Percentiles rank a stretch among this genome's conserved stretches.
These are phyloP conservation scores for Amiota communis DNA, from an alignment of 2,888 invertebrate genomes.

Conservation along the genomic window DNA sequence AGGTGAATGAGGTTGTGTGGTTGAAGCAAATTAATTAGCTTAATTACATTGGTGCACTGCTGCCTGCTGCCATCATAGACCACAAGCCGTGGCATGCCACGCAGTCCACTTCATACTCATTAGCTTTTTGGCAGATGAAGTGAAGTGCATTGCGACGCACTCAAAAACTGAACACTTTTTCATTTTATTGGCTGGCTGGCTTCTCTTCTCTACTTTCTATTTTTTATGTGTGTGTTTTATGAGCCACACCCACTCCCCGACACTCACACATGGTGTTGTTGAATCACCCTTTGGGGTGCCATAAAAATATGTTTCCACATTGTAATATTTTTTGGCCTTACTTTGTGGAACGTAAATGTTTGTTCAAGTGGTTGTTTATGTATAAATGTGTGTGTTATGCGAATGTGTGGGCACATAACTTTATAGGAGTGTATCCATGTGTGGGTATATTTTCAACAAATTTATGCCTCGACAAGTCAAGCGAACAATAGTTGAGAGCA, in stretches of 20 bases:
- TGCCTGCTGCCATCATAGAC: not conserved
- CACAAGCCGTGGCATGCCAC: not conserved
- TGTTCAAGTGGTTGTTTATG: constrained; percentile 21
- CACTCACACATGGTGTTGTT: constrained; percentile 8
- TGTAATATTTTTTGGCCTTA: constrained; percentile 28
- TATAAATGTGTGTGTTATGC: constrained; percentile 23
- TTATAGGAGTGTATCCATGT: constrained; percentile 14
- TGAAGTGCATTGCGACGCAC: constrained; percentile 7
- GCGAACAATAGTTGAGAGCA: constrained; percentile 45
- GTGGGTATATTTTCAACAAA: constrained; percentile 43
- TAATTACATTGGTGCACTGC: constrained; percentile 44
- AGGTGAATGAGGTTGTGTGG: not conserved
- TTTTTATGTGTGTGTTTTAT: not conserved
- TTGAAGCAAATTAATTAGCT: constrained; percentile 60
- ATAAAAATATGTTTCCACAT: constrained; percentile 61
- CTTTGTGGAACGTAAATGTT: constrained; percentile 31
- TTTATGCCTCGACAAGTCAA: constrained; percentile 48
- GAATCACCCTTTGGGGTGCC: constrained; percentile 61
- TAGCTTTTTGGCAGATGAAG: constrained; percentile 29
- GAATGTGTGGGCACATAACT: constrained; percentile 19
- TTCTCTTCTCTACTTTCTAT: not conserved
- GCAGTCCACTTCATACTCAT: constrained; percentile 16
- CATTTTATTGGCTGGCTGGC: not conserved
- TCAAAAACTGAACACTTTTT: not conserved
- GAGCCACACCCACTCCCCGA: not conserved